A percentile compares a stretch with the other conserved stretches of the same genome.
phyloP scores from a whole-genome alignment of 1,140 invertebrate genomes.

The Temnothorax curvispinosus region DNA sequence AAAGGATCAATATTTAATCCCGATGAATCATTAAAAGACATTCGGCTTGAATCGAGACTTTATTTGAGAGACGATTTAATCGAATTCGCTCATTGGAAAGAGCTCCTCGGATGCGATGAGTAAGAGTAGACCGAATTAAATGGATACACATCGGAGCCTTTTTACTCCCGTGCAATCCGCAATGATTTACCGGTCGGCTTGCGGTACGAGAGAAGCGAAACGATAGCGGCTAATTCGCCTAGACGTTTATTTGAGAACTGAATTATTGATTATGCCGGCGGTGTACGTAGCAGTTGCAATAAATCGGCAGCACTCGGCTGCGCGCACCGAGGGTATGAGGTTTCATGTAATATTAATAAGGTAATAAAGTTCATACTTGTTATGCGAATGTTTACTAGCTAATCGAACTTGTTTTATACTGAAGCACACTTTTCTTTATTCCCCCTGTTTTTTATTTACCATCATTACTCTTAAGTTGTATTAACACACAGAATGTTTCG shows the following conservation, averaged over 20 bases:
- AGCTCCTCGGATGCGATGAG: constrained; percentile 27
- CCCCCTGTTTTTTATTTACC: not conserved
- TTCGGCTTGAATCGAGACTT: constrained; percentile 5
- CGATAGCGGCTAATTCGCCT: constrained; percentile 56
- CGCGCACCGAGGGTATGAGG: constrained; percentile 31
- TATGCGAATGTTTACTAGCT: constrained; percentile 60
- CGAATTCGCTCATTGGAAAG: constrained; percentile 42
- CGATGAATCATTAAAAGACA: constrained; percentile 10
- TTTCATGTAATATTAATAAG: constrained; percentile 69
- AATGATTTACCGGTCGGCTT: constrained; percentile 54
- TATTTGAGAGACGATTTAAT: constrained; percentile 49
- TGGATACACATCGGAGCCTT: constrained; percentile 49
- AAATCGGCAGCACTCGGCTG: constrained; percentile 51
- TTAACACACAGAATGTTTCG: not conserved
- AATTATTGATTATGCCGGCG: constrained; percentile 60
- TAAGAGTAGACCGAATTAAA: constrained; percentile 53
- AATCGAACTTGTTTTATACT: constrained; percentile 57
- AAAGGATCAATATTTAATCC: constrained; percentile 34
- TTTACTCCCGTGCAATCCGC: constrained; percentile 36
- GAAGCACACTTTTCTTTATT: constrained; percentile 30
- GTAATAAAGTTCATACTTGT: constrained; percentile 61
- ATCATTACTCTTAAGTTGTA: not conserved
- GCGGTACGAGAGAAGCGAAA: constrained; percentile 30
- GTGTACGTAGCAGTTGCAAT: constrained; percentile 58
- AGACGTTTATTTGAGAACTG: constrained; percentile 61